phyloP scores from a whole-genome alignment of 2,113 vertebrate genomes.

The Pseudopodoces humilis region DNA sequence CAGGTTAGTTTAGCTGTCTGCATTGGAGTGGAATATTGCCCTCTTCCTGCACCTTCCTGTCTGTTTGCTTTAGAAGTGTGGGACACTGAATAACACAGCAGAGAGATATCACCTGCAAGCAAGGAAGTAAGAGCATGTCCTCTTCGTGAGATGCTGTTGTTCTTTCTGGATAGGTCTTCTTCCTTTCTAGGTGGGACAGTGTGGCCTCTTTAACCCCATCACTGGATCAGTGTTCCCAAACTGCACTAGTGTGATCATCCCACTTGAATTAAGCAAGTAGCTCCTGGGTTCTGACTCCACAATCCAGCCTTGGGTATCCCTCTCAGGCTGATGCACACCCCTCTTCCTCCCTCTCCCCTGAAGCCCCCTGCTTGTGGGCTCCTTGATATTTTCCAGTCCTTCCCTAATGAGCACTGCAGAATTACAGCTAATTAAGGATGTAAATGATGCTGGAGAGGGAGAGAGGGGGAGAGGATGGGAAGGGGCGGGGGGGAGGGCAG shows the following conservation, averaged over 20 bases:
- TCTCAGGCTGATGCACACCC: background rate
- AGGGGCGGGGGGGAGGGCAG: slow-evolving; percentile 12
- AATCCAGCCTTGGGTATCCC: background rate
- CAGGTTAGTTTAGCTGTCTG: background rate
- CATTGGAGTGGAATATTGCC: background rate
- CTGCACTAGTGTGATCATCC: background rate
- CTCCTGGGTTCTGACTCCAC: background rate
- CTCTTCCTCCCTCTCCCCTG: background rate
- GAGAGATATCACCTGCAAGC: background rate
- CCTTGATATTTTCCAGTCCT: slow-evolving; percentile 75
- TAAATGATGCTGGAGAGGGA: slow-evolving; percentile 83
- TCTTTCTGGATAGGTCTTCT: background rate
- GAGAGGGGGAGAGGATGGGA: background rate
- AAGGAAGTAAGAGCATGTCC: background rate
- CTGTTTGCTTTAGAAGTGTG: background rate
- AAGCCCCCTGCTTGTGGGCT: slow-evolving; percentile 67
- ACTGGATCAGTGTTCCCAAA: background rate
- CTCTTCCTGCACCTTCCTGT: background rate
- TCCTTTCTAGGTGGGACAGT: background rate
- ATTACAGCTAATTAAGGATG: slow-evolving; percentile 90
- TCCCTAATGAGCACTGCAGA: slow-evolving; percentile 84
- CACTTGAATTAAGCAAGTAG: background rate
- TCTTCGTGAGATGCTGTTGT: background rate
- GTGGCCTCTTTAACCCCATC: background rate
- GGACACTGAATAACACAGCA: background rate